Percentiles rank a stretch among this genome's conserved stretches.
These are phyloP conservation scores for Zosterops japonicus DNA, from an alignment of 2,113 vertebrate species.

Conservation along the genomic window DNA sequence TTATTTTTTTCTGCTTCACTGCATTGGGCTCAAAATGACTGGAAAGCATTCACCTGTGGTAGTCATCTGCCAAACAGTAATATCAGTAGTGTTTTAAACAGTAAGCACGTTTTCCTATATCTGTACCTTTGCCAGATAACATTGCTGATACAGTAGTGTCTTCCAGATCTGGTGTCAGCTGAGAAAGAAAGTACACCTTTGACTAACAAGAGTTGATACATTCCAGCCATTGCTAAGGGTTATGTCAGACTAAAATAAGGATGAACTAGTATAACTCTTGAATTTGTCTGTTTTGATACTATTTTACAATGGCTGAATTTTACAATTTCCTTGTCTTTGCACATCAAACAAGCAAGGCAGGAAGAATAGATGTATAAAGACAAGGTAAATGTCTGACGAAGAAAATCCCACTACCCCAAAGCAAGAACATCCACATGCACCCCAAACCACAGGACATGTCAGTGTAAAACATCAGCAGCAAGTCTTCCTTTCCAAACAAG, in stretches of 20 bases:
- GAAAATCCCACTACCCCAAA: background rate
- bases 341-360: background rate
- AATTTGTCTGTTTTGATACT: background rate
- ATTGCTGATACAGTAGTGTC: background rate
- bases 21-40: background rate
- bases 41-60: slow-evolving; percentile 8
- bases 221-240: background rate
- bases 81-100: background rate
- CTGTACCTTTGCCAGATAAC: background rate
- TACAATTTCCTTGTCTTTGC: background rate
- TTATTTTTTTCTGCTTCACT: slow-evolving; percentile 6
- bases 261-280: background rate
- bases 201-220: background rate
- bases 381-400: background rate
- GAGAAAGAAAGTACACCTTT: background rate
- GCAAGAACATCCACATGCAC: fast-evolving
- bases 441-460: background rate
- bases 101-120: background rate
- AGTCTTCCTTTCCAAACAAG: background rate
- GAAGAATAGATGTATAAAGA: background rate
- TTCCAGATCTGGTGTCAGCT: background rate
- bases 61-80: background rate
- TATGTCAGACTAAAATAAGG: background rate
- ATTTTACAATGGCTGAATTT: background rate
- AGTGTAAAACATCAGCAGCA: background rate